Conservation (phyloP, 2,888 invertebrate genomes). For the Dendrolimus pini region DNA sequence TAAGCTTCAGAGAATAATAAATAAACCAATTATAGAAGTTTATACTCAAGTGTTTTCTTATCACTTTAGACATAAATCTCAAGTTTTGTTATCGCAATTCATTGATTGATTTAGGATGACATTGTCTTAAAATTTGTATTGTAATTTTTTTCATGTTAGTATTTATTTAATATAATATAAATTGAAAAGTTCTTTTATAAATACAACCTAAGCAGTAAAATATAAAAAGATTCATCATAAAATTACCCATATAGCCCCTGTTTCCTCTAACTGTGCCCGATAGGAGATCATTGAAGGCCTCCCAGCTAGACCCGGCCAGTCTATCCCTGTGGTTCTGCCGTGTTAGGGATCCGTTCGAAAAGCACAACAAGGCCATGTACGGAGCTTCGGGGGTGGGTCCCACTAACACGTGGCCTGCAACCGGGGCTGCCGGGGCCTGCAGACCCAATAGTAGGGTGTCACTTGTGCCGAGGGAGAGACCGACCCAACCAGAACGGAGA, state of each 20-base stretch:
- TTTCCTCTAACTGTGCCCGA: constrained; percentile 92
- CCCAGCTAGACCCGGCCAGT: constrained; percentile 88
- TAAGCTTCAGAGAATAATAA: too few species aligned
- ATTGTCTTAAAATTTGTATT: too few species aligned
- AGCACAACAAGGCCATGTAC: constrained; percentile 94
- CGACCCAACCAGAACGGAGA: constrained; percentile 87
- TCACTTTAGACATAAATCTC: too few species aligned
- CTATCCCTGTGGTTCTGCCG: constrained; percentile 88
- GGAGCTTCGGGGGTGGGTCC: constrained; percentile 87
- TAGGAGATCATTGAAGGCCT: constrained; percentile 87
- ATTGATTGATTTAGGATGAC: too few species aligned
- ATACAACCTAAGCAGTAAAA: too few species aligned
- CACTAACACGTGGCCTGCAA: constrained; percentile 90
- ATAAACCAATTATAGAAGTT: too few species aligned
- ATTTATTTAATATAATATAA: too few species aligned
- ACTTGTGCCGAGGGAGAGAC: constrained; percentile 94
- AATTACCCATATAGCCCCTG: constrained; percentile 90
- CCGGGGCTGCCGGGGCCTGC: constrained; percentile 78
- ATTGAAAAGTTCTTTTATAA: too few species aligned
- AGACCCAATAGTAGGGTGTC: constrained; percentile 93
- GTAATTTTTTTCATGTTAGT: too few species aligned
- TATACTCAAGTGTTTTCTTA: too few species aligned
- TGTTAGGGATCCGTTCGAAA: constrained; percentile 95
- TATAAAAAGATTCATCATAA: too few species aligned
- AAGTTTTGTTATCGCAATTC: too few species aligned